Evolutionary conservation across 2,888 invertebrate species (phyloP), one percentile per base, ranked within the genome.

Genomic region (Sipha maydis): DNA sequence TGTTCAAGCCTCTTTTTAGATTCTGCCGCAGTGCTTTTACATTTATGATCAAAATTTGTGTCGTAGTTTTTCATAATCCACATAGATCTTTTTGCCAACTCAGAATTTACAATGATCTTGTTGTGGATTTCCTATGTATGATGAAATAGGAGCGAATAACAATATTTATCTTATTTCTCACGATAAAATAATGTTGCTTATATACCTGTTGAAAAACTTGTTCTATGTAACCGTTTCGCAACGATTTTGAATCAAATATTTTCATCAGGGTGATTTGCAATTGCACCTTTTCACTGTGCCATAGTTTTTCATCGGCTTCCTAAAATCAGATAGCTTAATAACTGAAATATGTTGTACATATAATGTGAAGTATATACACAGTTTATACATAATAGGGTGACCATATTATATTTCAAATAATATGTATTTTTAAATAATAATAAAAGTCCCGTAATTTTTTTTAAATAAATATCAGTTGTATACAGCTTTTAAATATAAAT

Each of bases 71-170:
- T 82, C 11, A 88, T 95, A 91, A 96, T 94, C 96, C 96, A 96
- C 91, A 96, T 94, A 91, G 96, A 96, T 89, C 96, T 94, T 90
- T 95, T 94, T 2, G 96, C 95, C 88, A 96, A 93, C 91, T 96
- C 96, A 91, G 89, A 89, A 91, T 95, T 95, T 94, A 96, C 95
- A 90, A 96, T 93, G 14, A 96, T 95, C 0, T 96, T 95, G 91
- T 96, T 96, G 91, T 96, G 96, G 2, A 96, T 95, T 92, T 96
- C 96, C 94, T 95, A 91, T 4, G 8, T 5, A 7, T 38, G 4
- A 92, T 90, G 67, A 90, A 90, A 85, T 90, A 41, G 21, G 7
- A 34, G 34, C 5, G 3, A 61, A 34, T 56, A 56, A 78, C 21
- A 56, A 34, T 14, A 14, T 77, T 28, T 0, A 77, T 77, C 17